A percentile compares a stretch with the other conserved stretches of the same genome.
phyloP scores from a whole-genome alignment of 2,113 vertebrate genomes.

The Echinops telfairi region DNA sequence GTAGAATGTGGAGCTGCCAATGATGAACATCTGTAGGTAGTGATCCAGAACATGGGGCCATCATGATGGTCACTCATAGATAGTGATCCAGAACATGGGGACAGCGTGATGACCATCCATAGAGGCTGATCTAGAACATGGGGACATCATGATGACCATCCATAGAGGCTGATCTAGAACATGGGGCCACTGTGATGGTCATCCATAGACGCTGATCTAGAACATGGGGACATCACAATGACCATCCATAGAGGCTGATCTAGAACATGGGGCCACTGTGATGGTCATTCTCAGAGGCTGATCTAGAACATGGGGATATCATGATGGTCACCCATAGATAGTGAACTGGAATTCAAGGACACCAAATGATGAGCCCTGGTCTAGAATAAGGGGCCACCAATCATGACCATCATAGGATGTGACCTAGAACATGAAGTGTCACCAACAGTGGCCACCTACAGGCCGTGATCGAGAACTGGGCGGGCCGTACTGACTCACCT shows the following conservation, averaged over 20 bases:
- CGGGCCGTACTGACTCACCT: accelerated
- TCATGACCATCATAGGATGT: background rate
- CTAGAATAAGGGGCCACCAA: background rate
- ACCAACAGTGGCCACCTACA: background rate
- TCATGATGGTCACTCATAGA: background rate
- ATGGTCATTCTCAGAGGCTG: background rate
- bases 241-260: background rate
- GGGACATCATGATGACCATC: background rate
- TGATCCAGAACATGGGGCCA: background rate
- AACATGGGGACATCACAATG: too few relatives aligned
- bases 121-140: too few relatives aligned
- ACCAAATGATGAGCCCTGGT: background rate
- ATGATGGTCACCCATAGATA: background rate
- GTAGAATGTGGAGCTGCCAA: background rate
- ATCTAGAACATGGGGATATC: background rate
- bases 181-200: background rate
- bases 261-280: too few relatives aligned
- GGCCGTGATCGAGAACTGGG: constrained; percentile 14
- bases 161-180: background rate
- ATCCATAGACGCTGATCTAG: background rate
- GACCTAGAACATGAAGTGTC: background rate
- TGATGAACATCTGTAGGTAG: background rate
- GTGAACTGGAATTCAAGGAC: background rate
- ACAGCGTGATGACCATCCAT: too few relatives aligned
- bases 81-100: background rate